phyloP scores from a whole-genome alignment of 2,113 vertebrate species.

The Oncorhynchus mykiss region DNA sequence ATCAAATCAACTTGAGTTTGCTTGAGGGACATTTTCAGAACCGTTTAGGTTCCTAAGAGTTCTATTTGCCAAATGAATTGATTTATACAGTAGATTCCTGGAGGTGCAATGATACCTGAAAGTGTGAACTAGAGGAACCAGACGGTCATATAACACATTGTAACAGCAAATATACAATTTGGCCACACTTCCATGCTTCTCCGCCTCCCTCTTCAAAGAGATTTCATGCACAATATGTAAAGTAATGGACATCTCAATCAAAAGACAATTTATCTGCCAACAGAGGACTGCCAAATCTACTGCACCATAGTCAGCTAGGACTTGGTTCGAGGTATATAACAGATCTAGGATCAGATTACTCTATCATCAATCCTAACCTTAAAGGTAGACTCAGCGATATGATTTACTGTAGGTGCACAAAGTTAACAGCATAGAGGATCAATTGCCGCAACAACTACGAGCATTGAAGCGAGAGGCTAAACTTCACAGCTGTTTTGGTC shows the following conservation, averaged over 20 bases:
- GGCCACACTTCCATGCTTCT: conserved; percentile 51
- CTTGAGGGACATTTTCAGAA: neutral
- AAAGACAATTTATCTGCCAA: conserved; percentile 61
- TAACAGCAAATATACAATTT: conserved; percentile 53
- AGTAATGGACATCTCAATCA: conserved; percentile 70
- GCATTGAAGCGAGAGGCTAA: too few relatives aligned
- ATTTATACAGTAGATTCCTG: conserved; percentile 15
- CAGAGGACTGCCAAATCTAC: conserved; percentile 56
- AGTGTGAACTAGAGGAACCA: conserved; percentile 47
- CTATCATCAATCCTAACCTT: conserved; percentile 13
- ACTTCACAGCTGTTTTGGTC: too few relatives aligned
- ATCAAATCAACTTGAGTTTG: neutral
- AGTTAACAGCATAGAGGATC: too few relatives aligned
- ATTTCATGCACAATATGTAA: conserved; percentile 50
- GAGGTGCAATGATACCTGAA: conserved; percentile 43
- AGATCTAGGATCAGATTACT: conserved; percentile 13
- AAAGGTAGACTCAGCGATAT: too few relatives aligned
- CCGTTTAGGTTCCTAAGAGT: neutral
- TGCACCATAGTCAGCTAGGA: conserved; percentile 50
- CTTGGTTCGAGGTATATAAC: conserved; percentile 2
- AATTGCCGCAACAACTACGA: too few relatives aligned
- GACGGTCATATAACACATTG: conserved; percentile 63
- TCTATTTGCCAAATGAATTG: too few relatives aligned
- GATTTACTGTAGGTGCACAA: too few relatives aligned
- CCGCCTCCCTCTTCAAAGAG: neutral